Base-by-base conservation (phyloP, 2,888 invertebrate species). In the Megalurothrips usitatus region DNA sequence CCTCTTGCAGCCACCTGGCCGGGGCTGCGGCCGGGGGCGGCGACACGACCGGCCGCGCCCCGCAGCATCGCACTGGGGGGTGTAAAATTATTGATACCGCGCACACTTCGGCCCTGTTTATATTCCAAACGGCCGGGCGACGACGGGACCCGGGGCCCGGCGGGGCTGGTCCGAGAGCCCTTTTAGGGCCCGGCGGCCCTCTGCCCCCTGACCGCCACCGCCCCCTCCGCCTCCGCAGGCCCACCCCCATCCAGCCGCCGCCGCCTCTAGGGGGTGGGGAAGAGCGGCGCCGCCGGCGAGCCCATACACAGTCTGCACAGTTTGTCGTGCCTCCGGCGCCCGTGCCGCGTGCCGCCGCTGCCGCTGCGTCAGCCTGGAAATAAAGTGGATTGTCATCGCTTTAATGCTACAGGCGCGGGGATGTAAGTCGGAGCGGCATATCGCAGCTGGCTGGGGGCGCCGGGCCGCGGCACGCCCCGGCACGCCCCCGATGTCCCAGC, bases 351-450 rank as follows among this genome's bases (percentile, higher is more conserved):
- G 58, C 19, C 14, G 58, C 4, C 1, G 58, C 58, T 43, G 34
- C 34, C 6, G 34, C 34, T 6, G 34, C 34, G 34, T 43, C 58
- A n/a, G 58, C 17, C 58, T 58, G 19, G 17, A n/a, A 58, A 58
- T 58, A 58, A 58, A 58, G 58, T 58, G 58, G 58, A 58, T 58
- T 58, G 58, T 58, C 58, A 58, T 58, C 58, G 58, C 58, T 58
- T 58, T 58, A 58, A 58, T 58, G 58, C 58, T 58, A 58, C 58
- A 58, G 58, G 58, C 58, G 17, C 34, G 34, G 58, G 58, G n/a
- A 58, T 19, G n/a, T 17, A 58, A 58, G 58, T 58, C n/a, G 58
- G 17, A 58, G 58, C 58, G 10, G 58, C 19, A 58, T 58, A 43
- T 8, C 58, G 14, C 58, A 58, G 58, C 58, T 58, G 58, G 17